Evolutionary conservation across 2,888 invertebrate species (phyloP).

Genomic region (Tanytarsus gracilentus): DNA sequence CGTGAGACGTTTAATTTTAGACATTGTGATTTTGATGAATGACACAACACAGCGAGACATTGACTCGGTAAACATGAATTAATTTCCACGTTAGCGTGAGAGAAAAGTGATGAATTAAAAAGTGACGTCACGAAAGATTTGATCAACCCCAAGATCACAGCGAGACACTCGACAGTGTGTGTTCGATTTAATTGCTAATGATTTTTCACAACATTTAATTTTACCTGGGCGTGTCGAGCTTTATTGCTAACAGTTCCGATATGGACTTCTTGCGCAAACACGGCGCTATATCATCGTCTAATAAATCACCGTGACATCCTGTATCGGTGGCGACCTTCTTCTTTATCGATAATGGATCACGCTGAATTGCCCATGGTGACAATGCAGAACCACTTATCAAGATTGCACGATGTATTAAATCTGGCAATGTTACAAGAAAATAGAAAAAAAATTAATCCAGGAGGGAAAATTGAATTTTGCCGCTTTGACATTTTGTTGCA

Average conservation of each 20-base stretch:
- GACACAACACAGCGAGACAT: too few relatives aligned
- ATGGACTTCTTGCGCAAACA: slow-evolving; percentile 73
- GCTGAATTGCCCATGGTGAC: slow-evolving; percentile 85
- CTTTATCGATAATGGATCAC: slow-evolving; percentile 72
- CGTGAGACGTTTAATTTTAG: too few relatives aligned
- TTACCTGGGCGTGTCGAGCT: slow-evolving; percentile 63
- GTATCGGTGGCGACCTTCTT: slow-evolving; percentile 73
- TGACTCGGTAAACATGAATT: too few relatives aligned
- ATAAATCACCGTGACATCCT: slow-evolving; percentile 71
- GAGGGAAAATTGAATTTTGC: not conserved
- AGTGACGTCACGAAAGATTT: too few relatives aligned
- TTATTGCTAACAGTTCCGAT: slow-evolving; percentile 61
- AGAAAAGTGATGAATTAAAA: too few relatives aligned
- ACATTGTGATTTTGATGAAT: too few relatives aligned
- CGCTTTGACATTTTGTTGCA: not conserved
- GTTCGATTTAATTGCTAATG: too few relatives aligned
- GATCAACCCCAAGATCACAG: too few relatives aligned
- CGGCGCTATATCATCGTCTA: slow-evolving; percentile 75
- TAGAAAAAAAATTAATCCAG: too few relatives aligned
- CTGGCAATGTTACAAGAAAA: slow-evolving; percentile 50
- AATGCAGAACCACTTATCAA: slow-evolving; percentile 83
- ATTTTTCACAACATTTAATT: not conserved
- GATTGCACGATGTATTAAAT: slow-evolving; percentile 77
- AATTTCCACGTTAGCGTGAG: too few relatives aligned
- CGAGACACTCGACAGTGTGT: too few relatives aligned